Evolutionary conservation across 2,113 vertebrate species (phyloP), one percentile per base, ranked within the genome.

Genomic region (Variabilichromis moorii): DNA sequence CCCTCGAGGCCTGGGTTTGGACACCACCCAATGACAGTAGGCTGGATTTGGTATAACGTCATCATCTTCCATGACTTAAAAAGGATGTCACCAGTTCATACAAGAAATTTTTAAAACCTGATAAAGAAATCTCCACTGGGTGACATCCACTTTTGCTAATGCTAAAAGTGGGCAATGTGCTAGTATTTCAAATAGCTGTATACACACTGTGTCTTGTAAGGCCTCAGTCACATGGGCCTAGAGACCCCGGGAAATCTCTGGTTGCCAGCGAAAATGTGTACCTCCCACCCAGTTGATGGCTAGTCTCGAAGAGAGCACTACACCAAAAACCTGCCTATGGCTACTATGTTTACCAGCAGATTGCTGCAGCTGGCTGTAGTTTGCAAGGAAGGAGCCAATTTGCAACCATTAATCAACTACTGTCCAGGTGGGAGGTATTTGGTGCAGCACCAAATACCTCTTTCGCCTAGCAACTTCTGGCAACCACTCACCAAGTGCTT

Each of bases 331-430:
- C 16, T 50, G 6, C 16, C 16, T 28, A 0, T 26, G 40, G 9
- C 40, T 76, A 47, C 42, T 19, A 12, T 50, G 42, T 2, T 50
- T 19, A 1, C 42, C 1, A 50, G 24, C 24, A 31, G 24, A 76
- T 12, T 31, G 6, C 24, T 0, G 3, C 1, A 1, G 24, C 2
- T 28, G 6, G 14, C 42, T 16, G n/a, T 71, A 76, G 40, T 19
- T 76, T 76, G 40, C 24, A 1, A 47, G 68, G 42, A 31, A 50
- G 1, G 17, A 1, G 71, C 42, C 2, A 0, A 50, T 28, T 68
- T 40, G 63, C 19, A 40, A 68, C n/a, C 63, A 68, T 21, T 71
- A 28, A 28, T 76, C 42, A 50, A 50, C 42, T 31, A 31, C 42
- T 50, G 24, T 7, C 6, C 4, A 50, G 24, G 1, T 50, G 14